Percentiles rank a stretch among this genome's conserved stretches.
Evolutionary conservation across 2,113 vertebrate species (phyloP).

Genomic region (Rhagologus leucostigma): DNA sequence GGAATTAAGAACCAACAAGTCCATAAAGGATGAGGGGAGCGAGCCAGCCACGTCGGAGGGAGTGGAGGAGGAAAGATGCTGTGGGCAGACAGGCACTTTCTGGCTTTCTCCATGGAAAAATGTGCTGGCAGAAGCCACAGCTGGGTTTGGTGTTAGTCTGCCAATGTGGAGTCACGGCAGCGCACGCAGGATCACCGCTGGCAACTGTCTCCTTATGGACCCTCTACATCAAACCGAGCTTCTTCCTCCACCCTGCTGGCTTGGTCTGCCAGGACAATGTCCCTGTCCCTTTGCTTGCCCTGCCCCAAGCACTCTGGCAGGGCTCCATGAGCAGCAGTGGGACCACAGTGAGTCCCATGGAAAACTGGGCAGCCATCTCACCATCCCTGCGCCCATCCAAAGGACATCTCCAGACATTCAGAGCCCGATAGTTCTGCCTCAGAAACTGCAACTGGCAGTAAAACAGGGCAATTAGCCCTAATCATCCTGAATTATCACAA

Average conservation of each 20-base stretch:
- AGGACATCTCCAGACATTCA: not conserved
- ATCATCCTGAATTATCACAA: not conserved
- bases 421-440: not conserved
- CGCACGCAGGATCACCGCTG: not conserved
- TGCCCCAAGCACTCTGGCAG: not conserved
- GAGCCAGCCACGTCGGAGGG: fast-evolving
- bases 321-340: not conserved
- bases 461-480: not conserved
- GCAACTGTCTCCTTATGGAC: not conserved
- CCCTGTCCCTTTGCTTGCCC: not conserved
- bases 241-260: not conserved
- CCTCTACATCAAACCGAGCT: not conserved
- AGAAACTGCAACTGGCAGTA: not conserved
- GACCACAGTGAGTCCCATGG: not conserved
- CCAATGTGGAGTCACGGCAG: fast-evolving
- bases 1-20: not conserved
- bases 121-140: fast-evolving
- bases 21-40: not conserved
- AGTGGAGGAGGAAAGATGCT: not conserved
- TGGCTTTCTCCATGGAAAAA: not conserved
- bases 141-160: not conserved
- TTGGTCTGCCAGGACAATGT: not conserved
- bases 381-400: fast-evolving
- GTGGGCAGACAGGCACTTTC: not conserved
- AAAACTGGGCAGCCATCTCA: not conserved